Percentiles rank a stretch among this genome's conserved stretches.
Conservation (phyloP, 2,113 vertebrate genomes). For the Paedocypris sp. region DNA sequence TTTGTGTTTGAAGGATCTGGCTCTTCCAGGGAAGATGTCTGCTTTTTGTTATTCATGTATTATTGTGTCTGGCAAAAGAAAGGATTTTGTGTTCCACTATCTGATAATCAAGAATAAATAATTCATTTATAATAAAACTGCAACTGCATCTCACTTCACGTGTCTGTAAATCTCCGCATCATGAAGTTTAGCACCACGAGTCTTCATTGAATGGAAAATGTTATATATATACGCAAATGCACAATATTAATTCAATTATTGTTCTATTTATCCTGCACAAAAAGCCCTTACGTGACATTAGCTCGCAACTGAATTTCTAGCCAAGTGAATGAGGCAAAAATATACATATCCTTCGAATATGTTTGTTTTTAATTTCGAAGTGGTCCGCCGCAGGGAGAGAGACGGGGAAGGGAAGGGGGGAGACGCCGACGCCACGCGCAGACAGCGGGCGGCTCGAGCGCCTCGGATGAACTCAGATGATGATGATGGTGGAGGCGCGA, state of each 20-base stretch:
- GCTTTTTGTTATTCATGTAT: background rate
- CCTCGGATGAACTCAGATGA: conserved; percentile 51
- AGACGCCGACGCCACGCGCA: conserved; percentile 46
- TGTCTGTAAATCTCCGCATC: too few species aligned
- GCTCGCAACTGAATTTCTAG: too few species aligned
- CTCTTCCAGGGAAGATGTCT: background rate
- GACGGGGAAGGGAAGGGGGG: conserved; percentile 28
- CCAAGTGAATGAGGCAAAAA: too few species aligned
- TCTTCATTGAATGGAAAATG: background rate
- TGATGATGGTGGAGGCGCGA: conserved; percentile 48
- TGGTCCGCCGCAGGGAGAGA: conserved; percentile 2
- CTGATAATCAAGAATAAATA: conserved; percentile 19
- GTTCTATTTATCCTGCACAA: too few species aligned
- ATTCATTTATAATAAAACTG: conserved; percentile 9
- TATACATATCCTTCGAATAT: too few species aligned
- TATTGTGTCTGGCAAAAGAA: conserved; percentile 11
- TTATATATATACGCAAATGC: too few species aligned
- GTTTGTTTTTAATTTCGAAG: too few species aligned
- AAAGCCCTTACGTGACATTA: too few species aligned
- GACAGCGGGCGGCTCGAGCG: conserved; percentile 46
- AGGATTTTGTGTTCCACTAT: conserved; percentile 1
- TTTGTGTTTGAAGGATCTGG: too few species aligned
- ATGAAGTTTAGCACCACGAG: background rate
- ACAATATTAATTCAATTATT: too few species aligned
- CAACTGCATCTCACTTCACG: background rate